These are phyloP conservation scores for Scaptodrosophila latifasciaeformis DNA, from an alignment of 2,888 invertebrate genomes.

Conservation along the genomic window DNA sequence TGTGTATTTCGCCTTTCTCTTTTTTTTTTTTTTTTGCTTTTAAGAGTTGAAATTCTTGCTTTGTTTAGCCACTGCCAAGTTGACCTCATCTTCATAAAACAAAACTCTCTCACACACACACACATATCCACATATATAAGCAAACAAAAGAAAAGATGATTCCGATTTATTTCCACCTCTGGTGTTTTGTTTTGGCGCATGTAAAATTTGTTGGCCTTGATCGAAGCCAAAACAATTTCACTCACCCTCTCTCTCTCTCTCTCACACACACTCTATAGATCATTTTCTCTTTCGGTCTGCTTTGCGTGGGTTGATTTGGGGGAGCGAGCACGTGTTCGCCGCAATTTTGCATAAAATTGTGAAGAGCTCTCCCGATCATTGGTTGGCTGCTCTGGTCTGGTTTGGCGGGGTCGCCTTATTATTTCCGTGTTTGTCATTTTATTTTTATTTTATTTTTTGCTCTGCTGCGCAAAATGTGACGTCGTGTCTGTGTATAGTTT, in stretches of 20 bases:
- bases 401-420: not conserved
- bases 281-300: no score
- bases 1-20: not conserved
- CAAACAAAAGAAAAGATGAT: no score
- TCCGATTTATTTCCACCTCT: no score
- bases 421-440: slow-evolving; percentile 1
- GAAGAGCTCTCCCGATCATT: not conserved
- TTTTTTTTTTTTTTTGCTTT: not conserved
- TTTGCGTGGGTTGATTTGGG: not conserved
- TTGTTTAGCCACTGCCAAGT: no score
- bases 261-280: not conserved
- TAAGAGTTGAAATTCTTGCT: no score
- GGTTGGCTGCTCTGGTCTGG: not conserved
- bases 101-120: no score
- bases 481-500: not conserved
- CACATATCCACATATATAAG: not conserved
- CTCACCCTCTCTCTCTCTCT: slow-evolving; percentile 1
- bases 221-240: not conserved
- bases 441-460: not conserved
- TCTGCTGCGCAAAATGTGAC: not conserved
- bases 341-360: not conserved
- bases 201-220: not conserved
- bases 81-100: no score
- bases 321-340: not conserved
- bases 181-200: no score